A percentile compares a stretch with the other conserved stretches of the same genome.
Conservation (phyloP, 2,888 invertebrate genomes). For the Unio pictorum region DNA sequence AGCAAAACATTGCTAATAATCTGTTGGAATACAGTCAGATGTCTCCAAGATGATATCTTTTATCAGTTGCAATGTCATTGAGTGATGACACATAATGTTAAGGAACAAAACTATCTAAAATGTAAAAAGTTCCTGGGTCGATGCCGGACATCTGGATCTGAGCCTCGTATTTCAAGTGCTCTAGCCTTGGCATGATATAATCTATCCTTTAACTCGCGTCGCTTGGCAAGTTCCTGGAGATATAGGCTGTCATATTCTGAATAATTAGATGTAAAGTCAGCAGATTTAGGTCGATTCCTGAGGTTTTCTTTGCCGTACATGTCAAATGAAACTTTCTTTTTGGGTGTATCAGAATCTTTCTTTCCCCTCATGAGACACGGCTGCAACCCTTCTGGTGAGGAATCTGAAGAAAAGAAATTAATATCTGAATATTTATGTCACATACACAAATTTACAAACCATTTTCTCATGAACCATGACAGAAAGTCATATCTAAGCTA, state of each 20-base stretch:
- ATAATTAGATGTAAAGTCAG: conserved; percentile 38
- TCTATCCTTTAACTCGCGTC: conserved; percentile 54
- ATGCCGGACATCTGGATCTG: conserved; percentile 35
- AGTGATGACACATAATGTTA: no score
- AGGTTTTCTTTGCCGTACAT: conserved; percentile 62
- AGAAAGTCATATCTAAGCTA: neutral
- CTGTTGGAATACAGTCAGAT: no score
- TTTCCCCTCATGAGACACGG: conserved; percentile 55
- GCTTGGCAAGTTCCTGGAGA: conserved; percentile 44
- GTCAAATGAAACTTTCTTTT: conserved; percentile 64
- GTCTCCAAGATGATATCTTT: no score
- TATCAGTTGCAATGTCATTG: no score
- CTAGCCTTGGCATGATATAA: conserved; percentile 51
- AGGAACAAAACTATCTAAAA: conserved; percentile 34
- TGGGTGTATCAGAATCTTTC: conserved; percentile 57
- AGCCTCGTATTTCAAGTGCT: conserved; percentile 40
- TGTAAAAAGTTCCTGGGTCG: conserved; percentile 44
- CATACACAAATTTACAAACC: neutral
- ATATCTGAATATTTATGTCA: neutral
- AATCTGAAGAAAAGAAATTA: conserved; percentile 30
- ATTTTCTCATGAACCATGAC: neutral
- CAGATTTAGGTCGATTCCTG: conserved; percentile 37
- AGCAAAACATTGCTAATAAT: no score
- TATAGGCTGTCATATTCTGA: conserved; percentile 46
- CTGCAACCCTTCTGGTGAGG: conserved; percentile 37